Base-by-base conservation (phyloP, 2,797 vertebrate species). In the Falco rusticolus region DNA sequence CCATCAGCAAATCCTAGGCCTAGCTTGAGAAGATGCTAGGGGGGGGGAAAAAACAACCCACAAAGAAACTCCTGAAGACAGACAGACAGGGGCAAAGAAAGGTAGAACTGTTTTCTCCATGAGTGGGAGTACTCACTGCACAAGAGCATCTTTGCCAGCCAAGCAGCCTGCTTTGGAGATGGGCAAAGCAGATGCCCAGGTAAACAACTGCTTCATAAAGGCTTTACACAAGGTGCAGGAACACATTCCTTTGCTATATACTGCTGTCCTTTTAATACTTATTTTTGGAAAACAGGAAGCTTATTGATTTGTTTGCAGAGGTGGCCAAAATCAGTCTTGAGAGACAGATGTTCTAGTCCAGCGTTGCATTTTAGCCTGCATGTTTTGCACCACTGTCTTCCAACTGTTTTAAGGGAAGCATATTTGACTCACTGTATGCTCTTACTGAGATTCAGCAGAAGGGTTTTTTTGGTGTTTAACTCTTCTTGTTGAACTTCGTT, bases 221-320 rank as follows among this genome's bases (percentile, higher is more conserved):
- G 75, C 78, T 26, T 16, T 12, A 72, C 64, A 90, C 66, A 91
- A 28, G 74, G 80, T 12, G 70, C 92, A 70, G 63, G 37, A 41
- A 33, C 59, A 43, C 61, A 5, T 14, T 29, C 57, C 88, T 41
- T 11, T 9, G 4, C 84, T 5, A 1, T 1, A 34, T 3, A 60
- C 90, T 70, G 93, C 94, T 63, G 59, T 45, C 87, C 70, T 94
- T 53, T 37, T 50, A 4, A n/a, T 43, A 6, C 56, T 57, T 81
- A 72, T 66, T 87, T 93, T 33, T 77, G 92, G 94, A 59, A 72
- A 84, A 79, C 84, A 76, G 95, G 96, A 92, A 94, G 75, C 64
- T 69, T 15, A 54, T 26, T 76, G 91, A 75, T 88, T 90, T 95
- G 80, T 90, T 86, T 84, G 90, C 86, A 87, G 90, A 91, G 64